Conservation (phyloP, 2,113 vertebrate genomes). For the Clinocottus analis region DNA sequence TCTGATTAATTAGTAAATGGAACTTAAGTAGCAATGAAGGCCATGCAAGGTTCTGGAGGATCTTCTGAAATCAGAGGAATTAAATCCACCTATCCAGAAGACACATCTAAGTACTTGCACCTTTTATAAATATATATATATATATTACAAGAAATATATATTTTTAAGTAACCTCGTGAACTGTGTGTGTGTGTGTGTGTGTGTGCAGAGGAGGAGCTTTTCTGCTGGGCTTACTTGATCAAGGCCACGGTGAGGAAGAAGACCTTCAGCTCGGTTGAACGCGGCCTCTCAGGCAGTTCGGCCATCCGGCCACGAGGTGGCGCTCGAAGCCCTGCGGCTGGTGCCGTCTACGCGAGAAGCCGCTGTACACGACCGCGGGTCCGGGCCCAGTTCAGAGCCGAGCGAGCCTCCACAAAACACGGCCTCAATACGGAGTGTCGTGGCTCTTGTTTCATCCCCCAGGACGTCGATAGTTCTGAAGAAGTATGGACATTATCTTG, state of each 20-base stretch:
- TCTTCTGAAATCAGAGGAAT: not conserved
- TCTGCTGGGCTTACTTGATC: not conserved
- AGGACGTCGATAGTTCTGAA: no score
- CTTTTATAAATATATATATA: not conserved
- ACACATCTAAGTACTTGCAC: not conserved
- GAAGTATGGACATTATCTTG: not conserved
- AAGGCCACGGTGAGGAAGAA: not conserved
- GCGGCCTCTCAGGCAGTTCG: not conserved
- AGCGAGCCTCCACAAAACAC: not conserved
- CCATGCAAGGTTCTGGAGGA: no score
- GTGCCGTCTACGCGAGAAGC: not conserved
- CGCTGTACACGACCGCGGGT: not conserved
- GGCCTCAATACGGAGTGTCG: no score
- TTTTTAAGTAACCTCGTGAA: no score
- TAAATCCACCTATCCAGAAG: not conserved
- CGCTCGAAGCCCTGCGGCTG: slow-evolving; percentile 21
- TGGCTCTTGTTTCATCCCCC: no score
- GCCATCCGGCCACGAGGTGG: slow-evolving; percentile 15
- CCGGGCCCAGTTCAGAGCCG: not conserved
- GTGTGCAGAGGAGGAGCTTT: no score
- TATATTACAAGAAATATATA: not conserved
- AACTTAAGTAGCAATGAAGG: not conserved
- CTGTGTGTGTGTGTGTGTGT: not conserved
- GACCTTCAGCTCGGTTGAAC: not conserved
- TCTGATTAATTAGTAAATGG: not conserved